Conservation (phyloP, 35 echinoderm and acorn worm genomes). For the Diadema setosum region DNA sequence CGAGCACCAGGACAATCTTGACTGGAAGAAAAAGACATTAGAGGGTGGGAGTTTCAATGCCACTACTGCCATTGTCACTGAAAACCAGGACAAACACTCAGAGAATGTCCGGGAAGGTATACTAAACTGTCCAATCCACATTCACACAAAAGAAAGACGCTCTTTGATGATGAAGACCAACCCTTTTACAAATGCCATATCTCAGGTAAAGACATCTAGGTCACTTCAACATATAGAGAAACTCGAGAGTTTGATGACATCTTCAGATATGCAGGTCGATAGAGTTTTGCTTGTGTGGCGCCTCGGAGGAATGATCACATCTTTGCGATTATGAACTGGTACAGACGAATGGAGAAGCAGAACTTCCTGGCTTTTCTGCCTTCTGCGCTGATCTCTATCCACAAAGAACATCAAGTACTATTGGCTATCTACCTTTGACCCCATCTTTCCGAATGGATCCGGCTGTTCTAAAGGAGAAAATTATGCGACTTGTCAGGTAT, state of each 20-base stretch:
- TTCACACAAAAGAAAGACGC: neutral
- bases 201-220: neutral
- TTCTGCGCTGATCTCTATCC: no score
- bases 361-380: neutral
- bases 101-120: neutral
- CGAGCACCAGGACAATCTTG: neutral
- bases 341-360: neutral
- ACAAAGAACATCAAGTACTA: neutral
- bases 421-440: constrained; percentile 3
- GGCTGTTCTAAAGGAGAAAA: neutral
- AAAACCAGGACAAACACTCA: no score
- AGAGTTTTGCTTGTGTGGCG: no score
- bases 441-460: neutral
- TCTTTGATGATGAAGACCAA: neutral
- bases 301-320: neutral
- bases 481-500: neutral
- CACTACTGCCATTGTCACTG: no score
- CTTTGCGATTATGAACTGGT: neutral
- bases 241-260: neutral
- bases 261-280: neutral
- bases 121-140: neutral
- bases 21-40: neutral
- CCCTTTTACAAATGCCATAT: neutral
- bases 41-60: neutral
- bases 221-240: neutral